Base-by-base conservation (phyloP, 2,888 invertebrate genomes). In the Amphiduros pacificus region DNA sequence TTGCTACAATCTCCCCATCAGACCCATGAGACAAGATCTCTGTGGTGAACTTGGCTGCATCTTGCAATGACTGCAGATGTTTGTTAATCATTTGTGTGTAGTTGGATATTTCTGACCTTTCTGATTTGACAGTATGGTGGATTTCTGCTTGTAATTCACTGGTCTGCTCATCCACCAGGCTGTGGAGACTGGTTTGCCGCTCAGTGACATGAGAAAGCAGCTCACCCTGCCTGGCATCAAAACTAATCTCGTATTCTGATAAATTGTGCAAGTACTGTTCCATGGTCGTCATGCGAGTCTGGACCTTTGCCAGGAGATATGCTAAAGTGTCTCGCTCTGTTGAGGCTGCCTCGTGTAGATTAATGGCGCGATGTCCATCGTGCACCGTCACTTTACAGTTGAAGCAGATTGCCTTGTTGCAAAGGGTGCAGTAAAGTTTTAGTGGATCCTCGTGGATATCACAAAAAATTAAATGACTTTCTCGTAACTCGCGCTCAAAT, bases 371-470 rank as follows among this genome's bases (percentile, higher is more conserved):
- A 55, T 76, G 75, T 44, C 69, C 65, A 55, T 66, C 63, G 66
- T 76, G 74, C 28, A 44, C 49, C 27, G 61, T 28, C 0, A 65
- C 64, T 36, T 68, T 67, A 59, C 78, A 78, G 53, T 71, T 65
- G 26, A 63, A 32, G n/a, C 63, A 63, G 1, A 63, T 51, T n/a
- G 44, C 20, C 22, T 56, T 29, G 20, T 56, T 28, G 48, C 63
- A 63, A 6, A 26, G 5, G 22, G 44, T 63, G 62, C 77, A 78
- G 54, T 74, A 74, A 44, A 67, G 55, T 69, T n/a, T n/a, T n/a
- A n/a, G n/a, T n/a, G n/a, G n/a, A n/a, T n/a, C n/a, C 6, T 61
- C 66, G n/a, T n/a, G 69, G 14, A 54, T 66, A 36, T 60, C 59
- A 54, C 69, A 69, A n/a, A 66, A 41, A 4, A 69, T 61, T 6